Evolutionary conservation across 2,797 vertebrate genomes (phyloP).

Genomic region (Rhincodon typus): DNA sequence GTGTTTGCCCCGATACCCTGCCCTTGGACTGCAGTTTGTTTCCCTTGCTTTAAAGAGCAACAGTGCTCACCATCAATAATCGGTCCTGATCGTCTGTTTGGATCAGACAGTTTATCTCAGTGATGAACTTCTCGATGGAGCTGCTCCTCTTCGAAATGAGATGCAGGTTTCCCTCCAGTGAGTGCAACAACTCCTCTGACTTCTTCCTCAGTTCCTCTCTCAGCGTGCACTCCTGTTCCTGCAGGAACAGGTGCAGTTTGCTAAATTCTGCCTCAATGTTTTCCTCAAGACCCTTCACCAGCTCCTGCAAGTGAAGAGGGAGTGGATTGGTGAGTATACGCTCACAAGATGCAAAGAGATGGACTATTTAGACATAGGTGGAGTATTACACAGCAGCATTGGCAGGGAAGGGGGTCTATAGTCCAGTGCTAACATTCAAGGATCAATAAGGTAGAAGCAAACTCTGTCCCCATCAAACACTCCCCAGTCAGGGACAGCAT

Average conservation of each 20-base stretch:
- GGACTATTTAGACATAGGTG: no score
- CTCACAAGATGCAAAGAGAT: neutral
- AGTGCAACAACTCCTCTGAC: neutral
- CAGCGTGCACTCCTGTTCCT: neutral
- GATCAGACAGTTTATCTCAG: neutral
- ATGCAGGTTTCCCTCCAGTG: neutral
- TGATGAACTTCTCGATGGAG: neutral
- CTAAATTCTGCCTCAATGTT: neutral
- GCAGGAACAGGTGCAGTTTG: neutral
- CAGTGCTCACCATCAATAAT: neutral
- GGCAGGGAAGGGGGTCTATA: no score
- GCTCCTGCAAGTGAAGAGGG: neutral
- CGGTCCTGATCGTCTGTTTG: neutral
- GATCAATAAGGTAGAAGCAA: no score
- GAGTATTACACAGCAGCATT: no score
- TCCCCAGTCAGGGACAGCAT: no score
- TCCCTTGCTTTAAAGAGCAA: neutral
- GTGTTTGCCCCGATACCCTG: neutral
- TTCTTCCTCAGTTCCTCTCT: neutral
- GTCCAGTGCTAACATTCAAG: no score
- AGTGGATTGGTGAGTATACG: neutral
- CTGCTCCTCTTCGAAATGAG: neutral
- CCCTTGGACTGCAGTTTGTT: neutral
- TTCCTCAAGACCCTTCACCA: neutral
- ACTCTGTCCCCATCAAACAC: no score